Evolutionary conservation across 1,140 invertebrate genomes (phyloP).

Genomic region (Choristoneura fumiferana): DNA sequence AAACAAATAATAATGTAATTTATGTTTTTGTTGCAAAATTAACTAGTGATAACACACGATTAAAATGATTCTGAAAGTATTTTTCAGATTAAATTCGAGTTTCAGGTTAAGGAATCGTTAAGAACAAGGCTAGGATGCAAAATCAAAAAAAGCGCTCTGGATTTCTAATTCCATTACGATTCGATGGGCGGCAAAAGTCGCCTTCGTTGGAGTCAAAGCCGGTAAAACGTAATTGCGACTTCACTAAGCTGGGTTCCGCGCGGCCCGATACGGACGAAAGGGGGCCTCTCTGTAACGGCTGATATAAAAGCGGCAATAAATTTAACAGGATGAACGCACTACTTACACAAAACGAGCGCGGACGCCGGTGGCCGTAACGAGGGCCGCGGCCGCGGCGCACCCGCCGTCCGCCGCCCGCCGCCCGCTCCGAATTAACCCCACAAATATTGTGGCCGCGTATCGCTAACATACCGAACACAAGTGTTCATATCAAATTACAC

Average conservation of each 20-base stretch:
- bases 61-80: too few relatives aligned
- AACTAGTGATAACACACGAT: too few relatives aligned
- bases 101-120: slow-evolving; percentile 56
- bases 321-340: slow-evolving; percentile 77
- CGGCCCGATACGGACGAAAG: slow-evolving; percentile 70
- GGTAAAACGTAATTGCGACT: slow-evolving; percentile 77
- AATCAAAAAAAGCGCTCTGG: slow-evolving; percentile 70
- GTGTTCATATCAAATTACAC: neutral
- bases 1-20: neutral
- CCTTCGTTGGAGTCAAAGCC: slow-evolving; percentile 70
- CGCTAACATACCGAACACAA: slow-evolving; percentile 2
- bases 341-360: slow-evolving; percentile 67
- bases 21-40: too few relatives aligned
- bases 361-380: slow-evolving; percentile 61
- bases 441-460: slow-evolving; percentile 20
- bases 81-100: too few relatives aligned
- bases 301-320: slow-evolving; percentile 78
- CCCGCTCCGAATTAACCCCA: slow-evolving; percentile 22
- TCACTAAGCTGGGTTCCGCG: slow-evolving; percentile 74
- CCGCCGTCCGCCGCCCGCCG: slow-evolving; percentile 23
- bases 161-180: slow-evolving; percentile 77
- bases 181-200: slow-evolving; percentile 76
- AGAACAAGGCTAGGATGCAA: slow-evolving; percentile 66
- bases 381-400: slow-evolving; percentile 47
- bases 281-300: slow-evolving; percentile 71